Evolutionary conservation across 2,113 vertebrate species (phyloP).

Genomic region (Mohoua ochrocephala): DNA sequence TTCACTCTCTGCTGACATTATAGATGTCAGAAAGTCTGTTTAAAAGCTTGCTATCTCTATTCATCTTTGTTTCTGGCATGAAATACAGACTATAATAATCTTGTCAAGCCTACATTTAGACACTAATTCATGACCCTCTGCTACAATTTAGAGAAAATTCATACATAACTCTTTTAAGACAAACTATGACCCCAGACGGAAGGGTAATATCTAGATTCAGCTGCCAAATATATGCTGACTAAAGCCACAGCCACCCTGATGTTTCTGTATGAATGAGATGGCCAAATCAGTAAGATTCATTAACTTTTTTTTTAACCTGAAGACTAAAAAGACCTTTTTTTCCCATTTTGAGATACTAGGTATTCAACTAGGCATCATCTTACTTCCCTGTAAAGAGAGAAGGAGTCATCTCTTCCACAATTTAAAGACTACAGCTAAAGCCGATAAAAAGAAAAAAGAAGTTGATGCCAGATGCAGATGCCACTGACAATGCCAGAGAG

Average conservation of each 20-base stretch:
- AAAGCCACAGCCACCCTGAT: neutral
- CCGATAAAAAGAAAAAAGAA: neutral
- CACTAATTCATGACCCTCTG: constrained; percentile 60
- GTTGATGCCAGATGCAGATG: neutral
- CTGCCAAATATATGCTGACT: neutral
- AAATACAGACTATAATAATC: constrained; percentile 61
- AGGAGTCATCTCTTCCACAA: neutral
- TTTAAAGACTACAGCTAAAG: neutral
- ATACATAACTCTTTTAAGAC: constrained; percentile 53
- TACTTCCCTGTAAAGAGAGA: neutral
- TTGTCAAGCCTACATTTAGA: constrained; percentile 59
- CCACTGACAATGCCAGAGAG: neutral
- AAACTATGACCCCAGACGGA: constrained; percentile 18
- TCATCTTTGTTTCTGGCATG: constrained; percentile 62
- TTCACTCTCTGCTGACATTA: constrained; percentile 59
- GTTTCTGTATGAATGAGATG: neutral
- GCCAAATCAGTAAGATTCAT: neutral
- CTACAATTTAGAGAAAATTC: constrained; percentile 58
- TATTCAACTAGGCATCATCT: neutral
- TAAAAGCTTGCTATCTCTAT: constrained; percentile 66
- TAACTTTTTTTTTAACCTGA: neutral
- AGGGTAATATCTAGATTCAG: constrained; percentile 28
- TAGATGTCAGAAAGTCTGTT: constrained; percentile 58
- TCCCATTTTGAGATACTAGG: neutral
- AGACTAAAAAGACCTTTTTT: neutral